Percentiles rank a stretch among this genome's conserved stretches.
These are phyloP conservation scores for Rhodeus uyekii DNA, from an alignment of 2,797 vertebrate species.

Conservation along the genomic window DNA sequence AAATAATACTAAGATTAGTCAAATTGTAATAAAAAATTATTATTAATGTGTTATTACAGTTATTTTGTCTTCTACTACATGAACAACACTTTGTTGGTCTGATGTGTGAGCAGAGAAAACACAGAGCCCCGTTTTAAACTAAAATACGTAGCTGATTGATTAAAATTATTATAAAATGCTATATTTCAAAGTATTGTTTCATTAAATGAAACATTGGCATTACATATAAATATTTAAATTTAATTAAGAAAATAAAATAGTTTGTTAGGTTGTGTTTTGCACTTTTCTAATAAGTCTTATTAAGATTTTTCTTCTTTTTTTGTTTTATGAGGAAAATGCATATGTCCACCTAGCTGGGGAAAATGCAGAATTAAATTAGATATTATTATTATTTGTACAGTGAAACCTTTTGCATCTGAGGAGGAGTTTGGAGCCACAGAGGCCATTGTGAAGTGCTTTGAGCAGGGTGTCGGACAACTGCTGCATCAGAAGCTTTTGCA, in stretches of 20 bases:
- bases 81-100: not conserved
- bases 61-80: not conserved
- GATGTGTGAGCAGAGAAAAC: not conserved
- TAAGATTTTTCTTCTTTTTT: not conserved
- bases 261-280: not conserved
- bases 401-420: slow-evolving; percentile 88
- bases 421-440: slow-evolving; percentile 83
- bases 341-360: not conserved
- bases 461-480: slow-evolving; percentile 82
- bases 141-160: not conserved
- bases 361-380: not conserved
- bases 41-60: not conserved
- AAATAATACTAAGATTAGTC: not conserved
- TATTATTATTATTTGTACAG: slow-evolving; percentile 68
- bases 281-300: not conserved
- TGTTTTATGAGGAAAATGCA: not conserved
- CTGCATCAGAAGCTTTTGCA: slow-evolving; percentile 90
- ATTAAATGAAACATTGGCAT: not conserved
- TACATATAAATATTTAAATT: not conserved
- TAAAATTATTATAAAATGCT: not conserved
- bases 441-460: slow-evolving; percentile 83
- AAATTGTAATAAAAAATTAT: too few relatives aligned
- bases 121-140: not conserved
- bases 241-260: not conserved
- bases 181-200: not conserved